phyloP scores from a whole-genome alignment of 1,140 invertebrate genomes.

The Triops cancriformis region DNA sequence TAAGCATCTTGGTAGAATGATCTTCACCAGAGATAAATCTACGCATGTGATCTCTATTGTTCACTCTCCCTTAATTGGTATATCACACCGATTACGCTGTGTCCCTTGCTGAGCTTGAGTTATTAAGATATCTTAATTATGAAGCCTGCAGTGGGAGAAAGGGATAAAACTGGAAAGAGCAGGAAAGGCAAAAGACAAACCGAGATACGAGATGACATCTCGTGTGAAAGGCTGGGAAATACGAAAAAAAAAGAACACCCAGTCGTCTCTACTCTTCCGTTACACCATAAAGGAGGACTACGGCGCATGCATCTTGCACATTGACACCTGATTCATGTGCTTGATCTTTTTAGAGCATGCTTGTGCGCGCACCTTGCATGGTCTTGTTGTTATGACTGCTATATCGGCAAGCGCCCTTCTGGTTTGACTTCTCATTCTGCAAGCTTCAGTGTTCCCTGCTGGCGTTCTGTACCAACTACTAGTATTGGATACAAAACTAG shows the following conservation, averaged over 20 bases:
- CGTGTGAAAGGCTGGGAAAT: background rate
- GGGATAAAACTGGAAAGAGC: background rate
- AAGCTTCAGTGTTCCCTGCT: background rate
- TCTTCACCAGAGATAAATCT: too few relatives aligned
- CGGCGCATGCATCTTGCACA: background rate
- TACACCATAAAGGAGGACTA: background rate
- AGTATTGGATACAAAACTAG: background rate
- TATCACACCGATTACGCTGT: background rate
- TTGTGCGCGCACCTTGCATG: slow-evolving; percentile 1
- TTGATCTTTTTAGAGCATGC: slow-evolving; percentile 6
- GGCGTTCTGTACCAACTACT: background rate
- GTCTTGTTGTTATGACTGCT: background rate
- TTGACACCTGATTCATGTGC: slow-evolving; percentile 9
- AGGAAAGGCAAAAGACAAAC: background rate
- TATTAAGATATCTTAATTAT: background rate
- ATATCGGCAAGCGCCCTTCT: background rate
- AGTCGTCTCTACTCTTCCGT: too few relatives aligned
- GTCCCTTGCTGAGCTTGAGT: background rate
- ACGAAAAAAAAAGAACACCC: background rate
- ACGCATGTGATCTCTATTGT: too few relatives aligned
- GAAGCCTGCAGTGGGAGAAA: background rate
- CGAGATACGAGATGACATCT: background rate
- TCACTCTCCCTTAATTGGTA: background rate
- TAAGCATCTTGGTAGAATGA: too few relatives aligned
- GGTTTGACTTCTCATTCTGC: background rate